Evolutionary conservation across 2,888 invertebrate genomes (phyloP).

Genomic region (Temnothorax unifasciatus): DNA sequence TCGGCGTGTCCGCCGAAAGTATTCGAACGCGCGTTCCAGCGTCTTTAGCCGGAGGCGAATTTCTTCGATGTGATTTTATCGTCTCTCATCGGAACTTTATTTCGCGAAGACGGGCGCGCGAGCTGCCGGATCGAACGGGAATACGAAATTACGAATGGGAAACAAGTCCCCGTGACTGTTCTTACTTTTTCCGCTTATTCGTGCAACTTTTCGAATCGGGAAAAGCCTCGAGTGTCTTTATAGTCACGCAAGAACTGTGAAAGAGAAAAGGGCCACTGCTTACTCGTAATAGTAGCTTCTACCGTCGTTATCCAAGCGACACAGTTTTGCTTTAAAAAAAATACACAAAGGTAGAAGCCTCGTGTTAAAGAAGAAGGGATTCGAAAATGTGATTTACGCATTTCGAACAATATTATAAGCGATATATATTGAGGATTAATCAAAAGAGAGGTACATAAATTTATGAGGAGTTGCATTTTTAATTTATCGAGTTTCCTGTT

Average conservation of each 20-base stretch:
- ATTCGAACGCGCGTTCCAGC: constrained; percentile 48
- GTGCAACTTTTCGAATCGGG: constrained; percentile 56
- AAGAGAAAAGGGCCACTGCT: constrained; percentile 2
- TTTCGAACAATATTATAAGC: background rate
- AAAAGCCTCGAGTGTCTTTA: constrained; percentile 25
- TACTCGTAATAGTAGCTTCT: background rate
- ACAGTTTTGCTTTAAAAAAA: background rate
- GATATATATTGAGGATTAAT: constrained; percentile 11
- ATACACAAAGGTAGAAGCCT: background rate
- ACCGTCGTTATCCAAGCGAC: background rate
- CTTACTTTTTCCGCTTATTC: constrained; percentile 55
- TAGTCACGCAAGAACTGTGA: background rate
- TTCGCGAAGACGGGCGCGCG: constrained; percentile 45
- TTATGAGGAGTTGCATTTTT: background rate
- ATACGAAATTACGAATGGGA: constrained; percentile 72
- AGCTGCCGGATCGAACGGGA: constrained; percentile 57
- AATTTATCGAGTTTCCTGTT: constrained; percentile 13
- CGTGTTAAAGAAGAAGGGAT: background rate
- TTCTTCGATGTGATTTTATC: constrained; percentile 72
- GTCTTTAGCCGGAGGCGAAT: constrained; percentile 51
- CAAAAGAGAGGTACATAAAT: background rate
- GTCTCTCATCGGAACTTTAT: constrained; percentile 69
- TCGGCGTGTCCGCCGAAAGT: constrained; percentile 25
- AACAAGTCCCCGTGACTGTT: constrained; percentile 70
- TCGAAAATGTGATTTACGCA: background rate